Conservation (phyloP, 2,113 vertebrate species). For the Cyphomyrus discorhynchus region DNA sequence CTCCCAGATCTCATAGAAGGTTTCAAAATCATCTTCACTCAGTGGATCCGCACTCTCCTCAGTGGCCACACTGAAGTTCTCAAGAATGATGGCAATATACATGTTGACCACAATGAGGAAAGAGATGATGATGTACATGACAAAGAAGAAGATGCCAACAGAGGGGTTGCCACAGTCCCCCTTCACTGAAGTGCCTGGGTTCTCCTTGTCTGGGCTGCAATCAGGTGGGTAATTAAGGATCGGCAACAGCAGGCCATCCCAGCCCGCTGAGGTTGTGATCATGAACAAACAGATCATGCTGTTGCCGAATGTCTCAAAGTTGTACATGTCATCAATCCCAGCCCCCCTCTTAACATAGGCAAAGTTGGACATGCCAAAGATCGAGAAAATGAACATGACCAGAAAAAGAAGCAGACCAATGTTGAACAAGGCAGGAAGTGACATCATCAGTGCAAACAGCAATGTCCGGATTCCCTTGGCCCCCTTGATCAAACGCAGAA, state of each 20-base stretch:
- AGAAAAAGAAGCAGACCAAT: slow-evolving; percentile 93
- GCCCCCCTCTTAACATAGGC: slow-evolving; percentile 90
- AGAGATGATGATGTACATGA: slow-evolving; percentile 98
- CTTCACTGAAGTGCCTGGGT: slow-evolving; percentile 82
- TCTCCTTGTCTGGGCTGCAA: slow-evolving; percentile 79
- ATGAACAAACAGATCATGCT: slow-evolving; percentile 99
- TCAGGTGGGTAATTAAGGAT: slow-evolving; percentile 93
- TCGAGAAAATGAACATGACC: slow-evolving; percentile 99
- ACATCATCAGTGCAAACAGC: slow-evolving; percentile 99
- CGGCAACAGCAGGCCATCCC: slow-evolving; percentile 90
- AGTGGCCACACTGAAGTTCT: slow-evolving; percentile 97
- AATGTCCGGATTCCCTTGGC: slow-evolving; percentile 97
- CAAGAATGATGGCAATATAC: slow-evolving; percentile 98
- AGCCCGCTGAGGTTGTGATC: slow-evolving; percentile 93
- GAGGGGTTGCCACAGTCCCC: slow-evolving; percentile 95
- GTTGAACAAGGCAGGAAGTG: slow-evolving; percentile 96
- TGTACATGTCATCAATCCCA: slow-evolving; percentile 97
- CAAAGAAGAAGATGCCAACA: slow-evolving; percentile 97
- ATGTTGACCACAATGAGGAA: slow-evolving; percentile 99
- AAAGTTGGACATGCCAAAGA: slow-evolving; percentile 99
- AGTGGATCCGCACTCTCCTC: slow-evolving; percentile 96
- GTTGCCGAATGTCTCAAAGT: slow-evolving; percentile 98
- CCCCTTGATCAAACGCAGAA: slow-evolving; percentile 92
- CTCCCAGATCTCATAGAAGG: slow-evolving; percentile 99
- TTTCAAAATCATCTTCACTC: slow-evolving; percentile 97